Conservation (phyloP, 2,113 vertebrate genomes). For the Ptilonorhynchus violaceus region DNA sequence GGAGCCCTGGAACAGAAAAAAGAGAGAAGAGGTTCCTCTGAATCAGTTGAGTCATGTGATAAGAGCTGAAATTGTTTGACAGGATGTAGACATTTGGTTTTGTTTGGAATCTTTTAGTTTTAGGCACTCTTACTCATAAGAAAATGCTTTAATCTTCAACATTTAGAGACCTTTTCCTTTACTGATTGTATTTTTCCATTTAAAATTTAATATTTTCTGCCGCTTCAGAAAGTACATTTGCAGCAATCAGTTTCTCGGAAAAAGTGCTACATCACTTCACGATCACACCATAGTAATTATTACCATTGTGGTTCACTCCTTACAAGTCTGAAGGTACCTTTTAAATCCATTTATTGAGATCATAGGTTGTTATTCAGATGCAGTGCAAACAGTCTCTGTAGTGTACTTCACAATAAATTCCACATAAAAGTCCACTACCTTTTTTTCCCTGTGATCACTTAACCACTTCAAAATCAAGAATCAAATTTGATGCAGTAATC, state of each 20-base stretch:
- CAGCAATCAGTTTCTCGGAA: background rate
- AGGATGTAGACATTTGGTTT: fast-evolving
- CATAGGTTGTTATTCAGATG: background rate
- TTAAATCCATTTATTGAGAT: background rate
- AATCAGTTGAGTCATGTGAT: background rate
- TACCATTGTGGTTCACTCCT: background rate
- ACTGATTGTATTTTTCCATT: background rate
- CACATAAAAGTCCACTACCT: background rate
- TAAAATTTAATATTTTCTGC: background rate
- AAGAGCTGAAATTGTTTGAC: background rate
- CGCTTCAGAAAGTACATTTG: background rate
- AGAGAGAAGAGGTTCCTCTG: background rate
- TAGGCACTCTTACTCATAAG: background rate
- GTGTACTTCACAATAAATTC: background rate
- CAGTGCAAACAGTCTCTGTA: background rate
- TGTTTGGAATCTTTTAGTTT: background rate
- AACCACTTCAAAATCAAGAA: background rate
- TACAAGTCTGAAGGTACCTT: background rate
- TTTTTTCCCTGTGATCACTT: background rate
- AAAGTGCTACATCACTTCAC: background rate
- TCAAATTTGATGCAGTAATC: background rate
- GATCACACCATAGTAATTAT: background rate
- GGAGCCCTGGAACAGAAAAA: background rate
- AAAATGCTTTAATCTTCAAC: background rate
- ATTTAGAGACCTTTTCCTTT: background rate